Percentiles rank a stretch among this genome's conserved stretches.
Evolutionary conservation across 2,113 vertebrate species (phyloP).

Genomic region (Coptodon bakossiorum): DNA sequence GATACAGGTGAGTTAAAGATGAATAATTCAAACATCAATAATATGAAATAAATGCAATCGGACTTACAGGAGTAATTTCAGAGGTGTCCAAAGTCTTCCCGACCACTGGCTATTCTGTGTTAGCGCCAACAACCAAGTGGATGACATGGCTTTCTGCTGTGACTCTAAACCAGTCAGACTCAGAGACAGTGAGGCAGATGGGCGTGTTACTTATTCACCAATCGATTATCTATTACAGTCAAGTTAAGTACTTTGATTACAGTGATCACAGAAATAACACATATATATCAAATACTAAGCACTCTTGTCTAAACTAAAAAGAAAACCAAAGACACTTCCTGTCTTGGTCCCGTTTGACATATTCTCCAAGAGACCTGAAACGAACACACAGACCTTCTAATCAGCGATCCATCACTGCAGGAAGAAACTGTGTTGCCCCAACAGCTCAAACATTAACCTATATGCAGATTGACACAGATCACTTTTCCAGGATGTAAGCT

Average conservation of each 20-base stretch:
- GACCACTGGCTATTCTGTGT: background rate
- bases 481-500: conserved; percentile 11
- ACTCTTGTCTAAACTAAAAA: background rate
- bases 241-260: background rate
- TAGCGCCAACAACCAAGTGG: background rate
- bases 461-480: background rate
- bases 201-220: background rate
- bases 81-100: background rate
- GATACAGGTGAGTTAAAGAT: background rate
- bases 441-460: conserved; percentile 1
- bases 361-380: background rate
- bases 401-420: background rate
- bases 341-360: background rate
- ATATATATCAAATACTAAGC: background rate
- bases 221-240: background rate
- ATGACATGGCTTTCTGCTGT: background rate
- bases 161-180: background rate
- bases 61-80: background rate
- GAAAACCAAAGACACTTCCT: background rate
- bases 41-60: background rate
- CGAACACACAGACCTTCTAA: background rate
- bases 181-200: background rate
- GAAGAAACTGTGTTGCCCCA: background rate
- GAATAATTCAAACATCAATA: background rate
- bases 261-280: background rate